Evolutionary conservation across 2,797 vertebrate genomes (phyloP).

Genomic region (Poliocrania exsul): DNA sequence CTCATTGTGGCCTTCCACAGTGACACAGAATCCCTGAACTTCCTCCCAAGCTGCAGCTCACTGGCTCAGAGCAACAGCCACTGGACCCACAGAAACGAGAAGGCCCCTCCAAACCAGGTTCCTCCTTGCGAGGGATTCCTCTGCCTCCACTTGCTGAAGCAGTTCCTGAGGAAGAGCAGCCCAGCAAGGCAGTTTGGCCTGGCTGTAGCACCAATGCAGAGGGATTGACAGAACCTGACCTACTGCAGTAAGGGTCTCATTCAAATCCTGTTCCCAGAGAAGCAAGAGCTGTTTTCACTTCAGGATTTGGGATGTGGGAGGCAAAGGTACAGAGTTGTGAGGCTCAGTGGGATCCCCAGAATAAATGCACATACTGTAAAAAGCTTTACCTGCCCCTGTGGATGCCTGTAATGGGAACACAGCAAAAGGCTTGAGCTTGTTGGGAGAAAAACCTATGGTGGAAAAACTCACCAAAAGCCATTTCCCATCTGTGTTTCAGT

Average conservation of each 20-base stretch:
- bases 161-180: background rate
- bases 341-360: background rate
- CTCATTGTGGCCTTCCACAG: background rate
- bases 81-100: background rate
- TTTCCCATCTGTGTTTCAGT: background rate
- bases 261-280: background rate
- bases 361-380: rapidly evolving
- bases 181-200: background rate
- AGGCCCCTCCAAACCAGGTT: background rate
- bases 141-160: background rate
- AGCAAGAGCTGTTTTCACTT: background rate
- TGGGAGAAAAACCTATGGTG: background rate
- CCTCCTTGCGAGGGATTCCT: background rate
- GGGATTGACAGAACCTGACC: background rate
- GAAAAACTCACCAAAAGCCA: background rate
- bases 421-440: background rate
- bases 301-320: background rate
- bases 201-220: background rate
- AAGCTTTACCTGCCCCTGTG: background rate
- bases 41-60: background rate
- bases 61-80: background rate
- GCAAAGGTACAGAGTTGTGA: rapidly evolving
- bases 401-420: background rate
- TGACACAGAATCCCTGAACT: background rate
- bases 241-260: background rate